Evolutionary conservation across 2,113 vertebrate species (phyloP).

Genomic region (Centropus unirufus): DNA sequence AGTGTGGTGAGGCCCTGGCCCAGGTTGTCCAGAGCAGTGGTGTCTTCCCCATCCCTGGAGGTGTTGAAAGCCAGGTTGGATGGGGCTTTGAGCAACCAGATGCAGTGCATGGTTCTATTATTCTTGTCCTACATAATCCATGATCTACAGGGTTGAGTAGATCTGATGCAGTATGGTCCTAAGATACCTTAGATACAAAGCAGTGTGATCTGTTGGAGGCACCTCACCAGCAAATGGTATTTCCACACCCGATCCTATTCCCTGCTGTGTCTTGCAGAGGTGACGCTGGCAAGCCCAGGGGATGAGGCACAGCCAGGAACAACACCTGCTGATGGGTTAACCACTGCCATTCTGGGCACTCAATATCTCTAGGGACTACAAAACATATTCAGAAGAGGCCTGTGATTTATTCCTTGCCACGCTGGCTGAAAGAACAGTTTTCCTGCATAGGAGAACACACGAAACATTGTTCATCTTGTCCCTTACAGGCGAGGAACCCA

Average conservation of each 20-base stretch:
- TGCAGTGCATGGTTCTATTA: too few relatives aligned
- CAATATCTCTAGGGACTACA: background rate
- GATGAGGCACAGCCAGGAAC: too few relatives aligned
- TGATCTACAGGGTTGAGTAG: background rate
- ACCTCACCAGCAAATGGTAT: background rate
- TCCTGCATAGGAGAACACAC: fast-evolving
- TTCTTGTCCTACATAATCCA: background rate
- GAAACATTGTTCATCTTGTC: background rate
- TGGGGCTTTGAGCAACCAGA: too few relatives aligned
- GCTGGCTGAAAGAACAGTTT: background rate
- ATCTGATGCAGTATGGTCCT: background rate
- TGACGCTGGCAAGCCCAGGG: background rate
- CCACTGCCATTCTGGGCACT: background rate
- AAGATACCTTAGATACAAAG: fast-evolving
- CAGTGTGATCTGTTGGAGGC: background rate
- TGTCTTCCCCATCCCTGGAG: too few relatives aligned
- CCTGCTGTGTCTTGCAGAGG: background rate
- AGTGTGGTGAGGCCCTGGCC: too few relatives aligned
- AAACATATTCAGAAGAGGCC: background rate
- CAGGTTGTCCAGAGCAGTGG: too few relatives aligned
- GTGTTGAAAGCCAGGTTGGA: too few relatives aligned
- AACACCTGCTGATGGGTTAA: background rate
- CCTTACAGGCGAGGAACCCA: background rate
- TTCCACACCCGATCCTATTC: background rate
- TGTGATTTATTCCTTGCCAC: background rate